Conservation (phyloP, 2,888 invertebrate genomes). For the Plebejus argus region DNA sequence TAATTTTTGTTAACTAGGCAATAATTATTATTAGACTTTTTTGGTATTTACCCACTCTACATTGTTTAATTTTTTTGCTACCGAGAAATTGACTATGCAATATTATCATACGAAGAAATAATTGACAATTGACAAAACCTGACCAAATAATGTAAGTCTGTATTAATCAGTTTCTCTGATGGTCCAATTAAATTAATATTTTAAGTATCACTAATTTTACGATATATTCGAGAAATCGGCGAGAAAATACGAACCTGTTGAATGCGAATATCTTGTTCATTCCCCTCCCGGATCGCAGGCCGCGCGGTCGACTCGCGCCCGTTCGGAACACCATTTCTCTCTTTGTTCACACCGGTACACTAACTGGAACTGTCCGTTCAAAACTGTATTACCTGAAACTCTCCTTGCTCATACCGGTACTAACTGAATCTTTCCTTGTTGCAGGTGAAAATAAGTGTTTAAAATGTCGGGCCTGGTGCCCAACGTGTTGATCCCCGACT, state of each 20-base stretch:
- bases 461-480: slow-evolving; percentile 69
- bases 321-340: slow-evolving; percentile 30
- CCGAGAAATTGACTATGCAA: too few species aligned
- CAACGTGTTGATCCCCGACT: slow-evolving; percentile 69
- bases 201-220: not conserved
- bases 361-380: slow-evolving; percentile 40
- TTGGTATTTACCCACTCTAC: too few species aligned
- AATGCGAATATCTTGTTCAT: slow-evolving; percentile 44
- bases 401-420: slow-evolving; percentile 41
- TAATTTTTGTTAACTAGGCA: not conserved
- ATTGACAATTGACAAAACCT: too few species aligned
- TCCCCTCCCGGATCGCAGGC: slow-evolving; percentile 43
- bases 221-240: not conserved
- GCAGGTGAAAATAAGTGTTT: slow-evolving; percentile 42
- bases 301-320: slow-evolving; percentile 40
- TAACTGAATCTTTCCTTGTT: slow-evolving; percentile 43
- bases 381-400: slow-evolving; percentile 30
- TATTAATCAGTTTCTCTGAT: too few species aligned
- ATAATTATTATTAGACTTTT: too few species aligned
- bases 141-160: too few species aligned
- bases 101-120: too few species aligned
- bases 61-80: too few species aligned
- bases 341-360: not conserved
- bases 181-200: not conserved
- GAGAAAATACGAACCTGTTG: slow-evolving; percentile 44